A percentile compares a stretch with the other conserved stretches of the same genome.
Evolutionary conservation across 2,113 vertebrate species (phyloP).

Genomic region (Corynorhinus townsendii): DNA sequence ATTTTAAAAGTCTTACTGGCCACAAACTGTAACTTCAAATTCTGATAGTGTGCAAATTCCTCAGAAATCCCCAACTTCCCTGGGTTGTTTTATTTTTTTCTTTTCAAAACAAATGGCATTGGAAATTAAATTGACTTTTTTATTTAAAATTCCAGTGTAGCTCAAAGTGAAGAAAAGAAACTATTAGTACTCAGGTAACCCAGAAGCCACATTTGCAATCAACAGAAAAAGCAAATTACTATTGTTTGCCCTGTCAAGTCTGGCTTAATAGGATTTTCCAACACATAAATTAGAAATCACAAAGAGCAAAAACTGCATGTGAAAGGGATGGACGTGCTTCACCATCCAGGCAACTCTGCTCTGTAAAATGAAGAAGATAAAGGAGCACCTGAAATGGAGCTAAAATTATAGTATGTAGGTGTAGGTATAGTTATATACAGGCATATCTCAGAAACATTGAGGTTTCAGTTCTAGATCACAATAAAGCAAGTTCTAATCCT

Average conservation of each 20-base stretch:
- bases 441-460: neutral
- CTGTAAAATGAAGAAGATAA: conserved; percentile 4
- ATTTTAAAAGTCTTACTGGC: conserved; percentile 42
- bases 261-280: conserved; percentile 45
- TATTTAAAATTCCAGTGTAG: conserved; percentile 69
- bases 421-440: neutral
- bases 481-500: neutral
- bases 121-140: conserved; percentile 78
- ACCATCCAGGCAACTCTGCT: neutral
- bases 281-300: conserved; percentile 38
- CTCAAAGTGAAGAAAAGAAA: conserved; percentile 73
- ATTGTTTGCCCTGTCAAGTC: neutral
- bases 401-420: neutral
- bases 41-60: conserved; percentile 49
- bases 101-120: conserved; percentile 64
- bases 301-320: neutral
- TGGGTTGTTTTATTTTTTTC: neutral
- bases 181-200: conserved; percentile 55
- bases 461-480: neutral
- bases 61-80: conserved; percentile 41
- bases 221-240: conserved; percentile 29
- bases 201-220: neutral
- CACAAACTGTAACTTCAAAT: conserved; percentile 56
- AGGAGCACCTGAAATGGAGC: neutral
- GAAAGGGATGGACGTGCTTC: neutral